phyloP scores from a whole-genome alignment of 2,888 invertebrate species.

The Drosophila sordidapex region DNA sequence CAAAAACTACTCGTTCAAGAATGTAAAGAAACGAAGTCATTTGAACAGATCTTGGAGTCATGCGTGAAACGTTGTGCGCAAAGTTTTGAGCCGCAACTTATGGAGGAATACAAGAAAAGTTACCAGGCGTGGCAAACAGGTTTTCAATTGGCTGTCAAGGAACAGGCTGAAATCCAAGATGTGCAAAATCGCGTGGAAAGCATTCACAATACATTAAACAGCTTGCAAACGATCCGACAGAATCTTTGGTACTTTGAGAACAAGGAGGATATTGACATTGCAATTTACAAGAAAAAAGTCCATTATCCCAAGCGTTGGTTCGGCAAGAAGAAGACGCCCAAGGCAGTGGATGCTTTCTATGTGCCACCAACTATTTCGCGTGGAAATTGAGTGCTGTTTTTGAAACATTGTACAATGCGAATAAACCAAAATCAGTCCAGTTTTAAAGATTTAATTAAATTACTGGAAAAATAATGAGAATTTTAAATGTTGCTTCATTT shows the following conservation, averaged over 20 bases:
- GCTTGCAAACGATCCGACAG: slow-evolving; percentile 87
- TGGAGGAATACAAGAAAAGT: slow-evolving; percentile 65
- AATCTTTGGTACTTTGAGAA: slow-evolving; percentile 93
- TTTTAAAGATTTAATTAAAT: slow-evolving; percentile 73
- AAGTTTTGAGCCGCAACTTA: slow-evolving; percentile 82
- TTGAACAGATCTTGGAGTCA: slow-evolving; percentile 82
- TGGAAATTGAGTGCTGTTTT: slow-evolving; percentile 22
- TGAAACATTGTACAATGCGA: neutral
- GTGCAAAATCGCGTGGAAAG: slow-evolving; percentile 86
- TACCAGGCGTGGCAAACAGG: slow-evolving; percentile 75
- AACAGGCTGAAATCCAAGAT: slow-evolving; percentile 88
- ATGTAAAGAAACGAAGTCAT: slow-evolving; percentile 35
- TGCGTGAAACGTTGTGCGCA: slow-evolving; percentile 67
- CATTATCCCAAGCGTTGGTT: slow-evolving; percentile 85
- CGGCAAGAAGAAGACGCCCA: slow-evolving; percentile 86
- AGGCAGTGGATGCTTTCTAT: slow-evolving; percentile 87
- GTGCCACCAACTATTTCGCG: slow-evolving; percentile 89
- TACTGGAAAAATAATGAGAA: slow-evolving; percentile 72
- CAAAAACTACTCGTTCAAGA: slow-evolving; percentile 73
- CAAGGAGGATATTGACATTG: slow-evolving; percentile 90
- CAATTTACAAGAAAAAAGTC: slow-evolving; percentile 88
- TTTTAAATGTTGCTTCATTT: slow-evolving; percentile 68
- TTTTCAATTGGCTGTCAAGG: slow-evolving; percentile 84
- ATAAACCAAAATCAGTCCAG: slow-evolving; percentile 43
- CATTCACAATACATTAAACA: slow-evolving; percentile 86